phyloP scores from a whole-genome alignment of 2,888 invertebrate species.

The Empis stercorea region DNA sequence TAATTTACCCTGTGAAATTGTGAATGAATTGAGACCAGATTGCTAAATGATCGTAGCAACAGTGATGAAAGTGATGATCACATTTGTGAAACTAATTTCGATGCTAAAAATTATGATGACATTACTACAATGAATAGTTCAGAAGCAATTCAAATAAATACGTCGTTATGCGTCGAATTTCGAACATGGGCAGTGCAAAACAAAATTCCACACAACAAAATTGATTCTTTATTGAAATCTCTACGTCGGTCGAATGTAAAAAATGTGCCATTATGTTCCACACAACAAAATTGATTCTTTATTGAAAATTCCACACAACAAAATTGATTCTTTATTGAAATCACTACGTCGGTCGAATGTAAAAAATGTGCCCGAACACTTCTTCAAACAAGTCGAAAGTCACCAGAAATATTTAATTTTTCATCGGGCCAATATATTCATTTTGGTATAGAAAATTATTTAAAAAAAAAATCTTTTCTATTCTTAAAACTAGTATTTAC shows the following conservation, averaged over 20 bases:
- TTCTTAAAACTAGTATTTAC: not conserved
- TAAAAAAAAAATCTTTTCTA: not conserved
- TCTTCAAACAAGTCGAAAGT: not conserved
- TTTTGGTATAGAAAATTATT: conserved; percentile 4
- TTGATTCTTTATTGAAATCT: not conserved
- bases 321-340: not conserved
- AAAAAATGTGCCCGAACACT: conserved; percentile 1
- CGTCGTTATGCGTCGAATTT: no score
- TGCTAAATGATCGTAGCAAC: no score
- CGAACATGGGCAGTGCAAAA: no score
- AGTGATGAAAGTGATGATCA: no score
- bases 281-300: no score
- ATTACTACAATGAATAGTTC: not conserved
- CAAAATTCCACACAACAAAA: not conserved
- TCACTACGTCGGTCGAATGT: not conserved
- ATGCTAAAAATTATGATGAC: not conserved
- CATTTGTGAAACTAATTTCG: no score
- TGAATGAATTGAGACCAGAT: not conserved
- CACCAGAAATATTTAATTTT: not conserved
- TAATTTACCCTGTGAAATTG: not conserved
- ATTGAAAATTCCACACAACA: conserved; percentile 1
- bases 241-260: not conserved
- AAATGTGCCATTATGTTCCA: not conserved
- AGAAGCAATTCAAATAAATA: not conserved
- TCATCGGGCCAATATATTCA: not conserved